These are phyloP conservation scores for Smutsia temminckii DNA, from an alignment of 2,797 vertebrate genomes.

Conservation along the genomic window DNA sequence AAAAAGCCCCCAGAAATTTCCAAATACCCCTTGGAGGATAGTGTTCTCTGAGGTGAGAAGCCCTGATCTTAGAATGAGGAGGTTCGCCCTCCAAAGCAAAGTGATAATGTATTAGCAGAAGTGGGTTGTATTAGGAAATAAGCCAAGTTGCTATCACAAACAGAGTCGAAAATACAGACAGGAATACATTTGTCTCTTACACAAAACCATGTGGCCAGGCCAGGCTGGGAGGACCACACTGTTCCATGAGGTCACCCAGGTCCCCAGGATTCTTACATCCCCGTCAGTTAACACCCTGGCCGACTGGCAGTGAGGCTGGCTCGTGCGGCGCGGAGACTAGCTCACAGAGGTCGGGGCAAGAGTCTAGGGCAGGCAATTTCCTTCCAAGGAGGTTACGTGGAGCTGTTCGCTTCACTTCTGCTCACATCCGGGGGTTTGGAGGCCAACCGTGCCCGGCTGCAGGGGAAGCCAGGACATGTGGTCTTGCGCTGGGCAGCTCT, in stretches of 20 bases:
- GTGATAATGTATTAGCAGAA: neutral
- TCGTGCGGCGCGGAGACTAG: accelerated
- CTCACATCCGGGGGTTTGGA: neutral
- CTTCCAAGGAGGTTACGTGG: no score
- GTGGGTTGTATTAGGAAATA: neutral
- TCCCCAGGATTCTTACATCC: neutral
- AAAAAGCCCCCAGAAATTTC: neutral
- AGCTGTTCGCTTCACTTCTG: neutral
- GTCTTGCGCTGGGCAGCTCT: neutral
- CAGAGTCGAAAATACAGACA: neutral
- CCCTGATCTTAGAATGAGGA: neutral
- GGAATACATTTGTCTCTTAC: neutral
- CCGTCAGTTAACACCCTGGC: no score
- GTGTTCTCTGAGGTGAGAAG: neutral
- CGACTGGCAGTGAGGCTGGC: neutral
- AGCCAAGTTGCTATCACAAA: neutral
- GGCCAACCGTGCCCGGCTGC: neutral
- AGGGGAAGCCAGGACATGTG: neutral
- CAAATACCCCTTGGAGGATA: neutral
- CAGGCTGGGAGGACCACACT: neutral
- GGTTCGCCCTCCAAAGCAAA: neutral
- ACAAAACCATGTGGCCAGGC: neutral
- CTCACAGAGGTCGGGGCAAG: neutral
- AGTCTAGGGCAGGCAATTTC: neutral
- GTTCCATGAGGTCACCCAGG: neutral